A percentile compares a stretch with the other conserved stretches of the same genome.
phyloP scores from a whole-genome alignment of 2,113 vertebrate species.

The Brachionichthys hirsutus region DNA sequence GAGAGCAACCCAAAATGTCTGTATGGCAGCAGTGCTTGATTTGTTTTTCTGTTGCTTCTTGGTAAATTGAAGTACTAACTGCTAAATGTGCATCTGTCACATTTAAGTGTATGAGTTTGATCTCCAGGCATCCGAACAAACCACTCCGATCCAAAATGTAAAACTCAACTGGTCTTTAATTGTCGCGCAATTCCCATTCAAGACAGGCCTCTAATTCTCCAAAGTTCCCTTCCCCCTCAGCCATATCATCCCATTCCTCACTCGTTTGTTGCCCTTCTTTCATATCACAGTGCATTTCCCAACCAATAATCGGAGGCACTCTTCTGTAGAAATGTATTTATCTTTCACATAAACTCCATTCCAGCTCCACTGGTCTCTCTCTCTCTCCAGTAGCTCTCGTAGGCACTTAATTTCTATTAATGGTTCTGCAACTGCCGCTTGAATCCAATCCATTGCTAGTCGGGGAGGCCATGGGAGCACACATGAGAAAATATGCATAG shows the following conservation, averaged over 20 bases:
- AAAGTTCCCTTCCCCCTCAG: constrained; percentile 56
- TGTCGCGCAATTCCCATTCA: constrained; percentile 50
- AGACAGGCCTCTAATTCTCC: constrained; percentile 63
- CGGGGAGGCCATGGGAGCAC: constrained; percentile 49
- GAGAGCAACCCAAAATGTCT: constrained; percentile 32
- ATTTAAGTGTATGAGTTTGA: constrained; percentile 5
- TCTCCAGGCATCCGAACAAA: constrained; percentile 6
- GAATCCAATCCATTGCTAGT: constrained; percentile 66
- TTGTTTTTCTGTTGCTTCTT: constrained; percentile 25
- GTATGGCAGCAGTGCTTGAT: constrained; percentile 5
- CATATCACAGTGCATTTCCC: constrained; percentile 78
- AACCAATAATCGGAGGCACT: constrained; percentile 78
- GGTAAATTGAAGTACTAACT: constrained; percentile 28
- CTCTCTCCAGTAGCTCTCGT: constrained; percentile 73
- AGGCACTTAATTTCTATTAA: constrained; percentile 83
- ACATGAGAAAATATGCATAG: constrained; percentile 76
- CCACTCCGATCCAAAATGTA: constrained; percentile 13
- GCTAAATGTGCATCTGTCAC: constrained; percentile 15
- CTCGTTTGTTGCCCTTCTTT: constrained; percentile 76
- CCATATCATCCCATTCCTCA: constrained; percentile 67
- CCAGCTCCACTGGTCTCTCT: constrained; percentile 71
- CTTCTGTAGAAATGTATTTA: constrained; percentile 81
- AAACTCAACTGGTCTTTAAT: constrained; percentile 29
- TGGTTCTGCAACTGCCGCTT: constrained; percentile 74
- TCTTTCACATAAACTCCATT: constrained; percentile 78